Evolutionary conservation across 2,113 vertebrate genomes (phyloP).

Genomic region (Gobius niger): DNA sequence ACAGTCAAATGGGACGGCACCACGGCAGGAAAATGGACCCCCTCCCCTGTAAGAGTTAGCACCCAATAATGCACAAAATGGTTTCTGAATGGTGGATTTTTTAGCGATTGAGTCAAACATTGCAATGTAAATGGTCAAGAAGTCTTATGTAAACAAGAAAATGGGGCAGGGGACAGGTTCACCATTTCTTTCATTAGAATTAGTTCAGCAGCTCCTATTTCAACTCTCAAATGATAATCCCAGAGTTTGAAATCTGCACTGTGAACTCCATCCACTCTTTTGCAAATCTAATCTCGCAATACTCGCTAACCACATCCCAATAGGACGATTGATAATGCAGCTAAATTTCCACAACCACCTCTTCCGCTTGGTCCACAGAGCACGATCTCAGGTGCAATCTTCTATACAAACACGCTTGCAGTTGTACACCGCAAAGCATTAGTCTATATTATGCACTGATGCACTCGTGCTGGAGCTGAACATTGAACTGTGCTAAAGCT

Average conservation of each 20-base stretch:
- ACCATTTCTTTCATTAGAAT: no score
- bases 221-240: no score
- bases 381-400: neutral
- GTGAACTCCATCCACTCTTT: no score
- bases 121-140: neutral
- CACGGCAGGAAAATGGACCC: constrained; percentile 25
- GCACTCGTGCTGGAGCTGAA: constrained; percentile 13
- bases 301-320: no score
- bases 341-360: neutral
- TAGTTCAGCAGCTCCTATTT: no score
- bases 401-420: no score
- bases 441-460: neutral
- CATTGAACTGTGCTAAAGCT: constrained; percentile 25
- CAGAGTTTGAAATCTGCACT: no score
- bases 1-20: constrained; percentile 31
- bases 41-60: neutral
- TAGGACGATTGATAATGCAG: no score
- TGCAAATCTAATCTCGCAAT: no score
- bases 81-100: neutral
- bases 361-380: neutral
- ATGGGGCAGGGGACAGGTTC: no score
- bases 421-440: neutral
- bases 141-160: no score
- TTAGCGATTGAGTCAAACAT: neutral
- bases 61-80: neutral